Percentiles rank a stretch among this genome's conserved stretches.
These are phyloP conservation scores for Cryptophagus acutangulus DNA, from an alignment of 2,888 invertebrate species.

Conservation along the genomic window DNA sequence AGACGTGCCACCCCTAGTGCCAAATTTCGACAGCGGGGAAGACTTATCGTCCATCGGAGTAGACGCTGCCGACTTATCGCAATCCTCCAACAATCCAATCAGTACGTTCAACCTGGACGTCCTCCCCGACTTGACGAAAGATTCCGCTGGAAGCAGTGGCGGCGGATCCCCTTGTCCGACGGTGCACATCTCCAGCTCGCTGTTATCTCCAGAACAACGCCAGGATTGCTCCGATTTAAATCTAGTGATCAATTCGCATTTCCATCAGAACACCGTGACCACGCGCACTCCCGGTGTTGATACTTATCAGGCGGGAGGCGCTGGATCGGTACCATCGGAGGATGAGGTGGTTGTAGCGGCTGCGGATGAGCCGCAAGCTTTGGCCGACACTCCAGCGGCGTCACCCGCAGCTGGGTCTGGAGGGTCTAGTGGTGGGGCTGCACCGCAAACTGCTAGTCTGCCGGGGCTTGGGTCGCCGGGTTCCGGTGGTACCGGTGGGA, in stretches of 20 bases:
- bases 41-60: slow-evolving; percentile 19
- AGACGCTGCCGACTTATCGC: slow-evolving; percentile 9
- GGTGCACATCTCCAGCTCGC: slow-evolving; percentile 53
- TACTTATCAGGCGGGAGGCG: slow-evolving; percentile 37
- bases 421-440: slow-evolving; percentile 17
- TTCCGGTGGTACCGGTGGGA: slow-evolving; percentile 26
- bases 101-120: slow-evolving; percentile 38
- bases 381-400: slow-evolving; percentile 18
- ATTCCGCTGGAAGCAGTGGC: slow-evolving; percentile 12
- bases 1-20: slow-evolving; percentile 16
- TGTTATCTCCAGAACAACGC: slow-evolving; percentile 52
- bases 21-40: neutral
- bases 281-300: slow-evolving; percentile 32
- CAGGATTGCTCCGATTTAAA: slow-evolving; percentile 67
- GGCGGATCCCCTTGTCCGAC: slow-evolving; percentile 49
- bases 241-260: slow-evolving; percentile 65
- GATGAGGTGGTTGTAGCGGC: slow-evolving; percentile 29
- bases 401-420: slow-evolving; percentile 24
- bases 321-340: slow-evolving; percentile 23
- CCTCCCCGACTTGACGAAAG: slow-evolving; percentile 29
- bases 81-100: slow-evolving; percentile 17
- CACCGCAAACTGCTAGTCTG: neutral
- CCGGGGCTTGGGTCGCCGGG: slow-evolving; percentile 23
- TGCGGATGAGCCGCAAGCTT: slow-evolving; percentile 18
- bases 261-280: slow-evolving; percentile 49